Conservation (phyloP, 2,888 invertebrate species). For the Cantharis lateralis region DNA sequence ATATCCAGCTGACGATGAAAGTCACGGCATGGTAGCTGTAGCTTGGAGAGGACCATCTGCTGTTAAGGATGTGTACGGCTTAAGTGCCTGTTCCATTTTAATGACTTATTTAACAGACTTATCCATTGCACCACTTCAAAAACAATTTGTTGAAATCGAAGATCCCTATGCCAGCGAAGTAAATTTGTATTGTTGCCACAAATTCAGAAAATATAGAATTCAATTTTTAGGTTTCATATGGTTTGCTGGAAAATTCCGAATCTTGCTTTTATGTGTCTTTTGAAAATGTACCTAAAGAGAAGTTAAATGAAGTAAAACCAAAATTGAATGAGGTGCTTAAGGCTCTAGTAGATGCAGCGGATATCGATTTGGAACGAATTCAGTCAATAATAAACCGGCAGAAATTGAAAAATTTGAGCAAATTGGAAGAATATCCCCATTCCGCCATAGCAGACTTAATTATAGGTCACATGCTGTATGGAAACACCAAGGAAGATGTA, state of each 20-base stretch:
- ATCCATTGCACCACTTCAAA: constrained; percentile 83
- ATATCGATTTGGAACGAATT: constrained; percentile 78
- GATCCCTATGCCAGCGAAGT: constrained; percentile 83
- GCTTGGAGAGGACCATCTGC: constrained; percentile 82
- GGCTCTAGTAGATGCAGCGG: constrained; percentile 57
- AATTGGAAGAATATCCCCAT: constrained; percentile 80
- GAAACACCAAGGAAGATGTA: constrained; percentile 73
- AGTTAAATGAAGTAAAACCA: constrained; percentile 66
- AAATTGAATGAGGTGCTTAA: constrained; percentile 60
- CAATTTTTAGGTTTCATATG: constrained; percentile 66
- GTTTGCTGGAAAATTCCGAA: constrained; percentile 73
- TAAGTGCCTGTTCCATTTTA: constrained; percentile 70
- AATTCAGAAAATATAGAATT: constrained; percentile 8
- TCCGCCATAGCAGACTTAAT: constrained; percentile 75
- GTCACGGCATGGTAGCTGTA: constrained; percentile 75
- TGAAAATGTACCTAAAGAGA: constrained; percentile 74
- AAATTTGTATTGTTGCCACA: not conserved
- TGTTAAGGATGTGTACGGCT: constrained; percentile 60
- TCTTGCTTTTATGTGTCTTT: constrained; percentile 72
- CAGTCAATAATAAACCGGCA: constrained; percentile 72
- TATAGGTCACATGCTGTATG: constrained; percentile 85
- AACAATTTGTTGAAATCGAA: constrained; percentile 79
- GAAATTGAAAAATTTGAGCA: constrained; percentile 69
- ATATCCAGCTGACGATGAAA: constrained; percentile 84
- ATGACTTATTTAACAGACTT: constrained; percentile 85